Percentiles rank a stretch among this genome's conserved stretches.
These are phyloP conservation scores for Oscheius onirici DNA, from an alignment of 2,888 invertebrate genomes.

Conservation along the genomic window DNA sequence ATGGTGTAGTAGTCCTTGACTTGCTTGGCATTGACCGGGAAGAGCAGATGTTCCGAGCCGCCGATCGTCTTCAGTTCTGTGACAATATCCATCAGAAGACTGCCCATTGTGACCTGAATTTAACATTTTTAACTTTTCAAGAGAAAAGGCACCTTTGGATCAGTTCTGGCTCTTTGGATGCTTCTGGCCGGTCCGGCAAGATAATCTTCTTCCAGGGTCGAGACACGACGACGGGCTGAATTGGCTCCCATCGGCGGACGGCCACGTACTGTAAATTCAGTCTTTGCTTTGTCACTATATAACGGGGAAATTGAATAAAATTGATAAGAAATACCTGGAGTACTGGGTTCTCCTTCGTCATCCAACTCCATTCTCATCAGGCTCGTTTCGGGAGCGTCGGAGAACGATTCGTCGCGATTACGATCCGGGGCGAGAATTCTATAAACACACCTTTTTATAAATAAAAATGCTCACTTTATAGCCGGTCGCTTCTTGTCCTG, in stretches of 20 bases:
- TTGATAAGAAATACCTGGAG: neutral
- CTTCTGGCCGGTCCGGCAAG: constrained; percentile 75
- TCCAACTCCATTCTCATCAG: constrained; percentile 15
- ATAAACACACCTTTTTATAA: neutral
- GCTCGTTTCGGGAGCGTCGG: neutral
- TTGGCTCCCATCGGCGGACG: constrained; percentile 33
- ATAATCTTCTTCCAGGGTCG: constrained; percentile 66
- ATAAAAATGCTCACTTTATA: constrained; percentile 6
- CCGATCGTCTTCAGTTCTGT: constrained; percentile 87
- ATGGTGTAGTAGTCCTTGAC: constrained; percentile 92
- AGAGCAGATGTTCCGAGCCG: constrained; percentile 86
- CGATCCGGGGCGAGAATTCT: constrained; percentile 15
- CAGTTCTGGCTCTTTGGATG: constrained; percentile 89
- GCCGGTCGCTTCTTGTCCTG: constrained; percentile 4
- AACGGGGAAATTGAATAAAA: neutral
- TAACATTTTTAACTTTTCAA: neutral
- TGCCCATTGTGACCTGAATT: constrained; percentile 57
- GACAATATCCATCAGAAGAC: constrained; percentile 61
- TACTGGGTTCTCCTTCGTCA: constrained; percentile 3
- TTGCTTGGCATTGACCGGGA: constrained; percentile 89
- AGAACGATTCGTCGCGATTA: constrained; percentile 15
- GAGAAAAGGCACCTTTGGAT: constrained; percentile 82
- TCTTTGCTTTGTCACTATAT: no score
- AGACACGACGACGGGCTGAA: constrained; percentile 48
- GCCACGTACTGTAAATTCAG: neutral